A percentile compares a stretch with the other conserved stretches of the same genome.
phyloP scores from a whole-genome alignment of 2,113 vertebrate genomes.

The Plecturocebus donacophilus region DNA sequence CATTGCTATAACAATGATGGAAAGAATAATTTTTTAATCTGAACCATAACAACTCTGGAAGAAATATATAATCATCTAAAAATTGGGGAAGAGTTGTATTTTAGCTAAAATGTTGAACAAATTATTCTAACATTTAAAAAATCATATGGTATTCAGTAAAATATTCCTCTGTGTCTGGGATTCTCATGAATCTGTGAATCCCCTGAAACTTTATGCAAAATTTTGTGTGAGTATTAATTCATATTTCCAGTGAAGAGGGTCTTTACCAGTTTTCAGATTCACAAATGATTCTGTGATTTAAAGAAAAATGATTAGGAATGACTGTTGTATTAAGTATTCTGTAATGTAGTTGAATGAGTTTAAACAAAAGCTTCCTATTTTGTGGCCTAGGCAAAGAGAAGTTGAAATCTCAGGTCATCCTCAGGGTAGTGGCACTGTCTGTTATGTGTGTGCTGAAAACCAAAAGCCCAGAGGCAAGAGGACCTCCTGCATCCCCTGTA shows the following conservation, averaged over 20 bases:
- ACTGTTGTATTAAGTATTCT: not conserved
- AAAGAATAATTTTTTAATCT: conserved; percentile 34
- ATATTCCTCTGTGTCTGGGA: not conserved
- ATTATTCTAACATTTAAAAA: not conserved
- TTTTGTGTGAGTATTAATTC: not conserved
- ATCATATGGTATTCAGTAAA: not conserved
- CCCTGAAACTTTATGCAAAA: not conserved
- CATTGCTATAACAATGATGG: not conserved
- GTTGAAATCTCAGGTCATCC: not conserved
- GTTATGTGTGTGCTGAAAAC: not conserved
- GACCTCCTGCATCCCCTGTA: not conserved
- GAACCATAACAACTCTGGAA: not conserved
- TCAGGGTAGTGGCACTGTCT: not conserved
- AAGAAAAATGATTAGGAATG: not conserved
- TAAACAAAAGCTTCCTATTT: not conserved
- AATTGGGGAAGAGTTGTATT: not conserved
- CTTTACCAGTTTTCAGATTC: not conserved
- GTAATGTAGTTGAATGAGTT: not conserved
- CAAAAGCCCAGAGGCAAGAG: not conserved
- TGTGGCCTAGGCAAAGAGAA: not conserved
- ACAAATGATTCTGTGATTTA: not conserved
- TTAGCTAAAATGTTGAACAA: conserved; percentile 46
- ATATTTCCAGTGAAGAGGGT: not conserved
- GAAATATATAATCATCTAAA: conserved; percentile 44
- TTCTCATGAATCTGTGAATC: conserved; percentile 22